phyloP scores from a whole-genome alignment of 2,888 invertebrate species.

The Caenorhabditis panamensis region DNA sequence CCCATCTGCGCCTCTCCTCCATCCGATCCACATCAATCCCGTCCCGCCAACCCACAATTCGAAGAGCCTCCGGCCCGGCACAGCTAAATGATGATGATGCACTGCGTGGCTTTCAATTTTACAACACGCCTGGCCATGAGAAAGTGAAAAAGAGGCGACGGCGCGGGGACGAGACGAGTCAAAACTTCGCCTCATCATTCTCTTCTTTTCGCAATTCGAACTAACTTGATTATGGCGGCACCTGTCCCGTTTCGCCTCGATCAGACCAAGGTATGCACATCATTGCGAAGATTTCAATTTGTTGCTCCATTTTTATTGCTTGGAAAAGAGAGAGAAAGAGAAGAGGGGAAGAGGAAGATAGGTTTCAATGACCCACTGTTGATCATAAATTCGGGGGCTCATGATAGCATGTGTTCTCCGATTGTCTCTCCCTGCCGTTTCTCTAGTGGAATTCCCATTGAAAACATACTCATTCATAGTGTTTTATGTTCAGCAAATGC shows the following conservation, averaged over 20 bases:
- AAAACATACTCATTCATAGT: constrained; percentile 28
- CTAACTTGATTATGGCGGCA: constrained; percentile 62
- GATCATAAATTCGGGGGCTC: constrained; percentile 42
- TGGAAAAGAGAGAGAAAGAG: neutral
- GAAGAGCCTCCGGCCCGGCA: neutral
- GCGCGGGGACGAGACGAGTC: constrained; percentile 8
- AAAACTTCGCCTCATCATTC: constrained; percentile 21
- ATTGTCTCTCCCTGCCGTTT: neutral
- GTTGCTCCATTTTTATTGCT: neutral
- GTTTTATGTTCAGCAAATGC: constrained; percentile 58
- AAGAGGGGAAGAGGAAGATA: neutral
- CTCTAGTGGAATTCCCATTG: neutral
- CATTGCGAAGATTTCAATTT: neutral
- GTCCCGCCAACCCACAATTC: constrained; percentile 25
- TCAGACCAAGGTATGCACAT: constrained; percentile 51
- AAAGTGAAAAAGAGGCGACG: constrained; percentile 21
- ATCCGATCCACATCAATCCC: constrained; percentile 7
- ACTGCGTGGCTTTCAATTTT: constrained; percentile 51
- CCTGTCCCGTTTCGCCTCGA: constrained; percentile 63
- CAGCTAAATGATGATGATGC: constrained; percentile 40
- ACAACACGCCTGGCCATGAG: constrained; percentile 26
- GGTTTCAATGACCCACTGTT: constrained; percentile 25
- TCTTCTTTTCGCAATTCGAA: constrained; percentile 17
- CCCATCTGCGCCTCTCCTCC: neutral
- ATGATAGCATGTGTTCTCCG: constrained; percentile 40